Conservation (phyloP, 1,140 invertebrate species). For the Matsumurasca onukii region DNA sequence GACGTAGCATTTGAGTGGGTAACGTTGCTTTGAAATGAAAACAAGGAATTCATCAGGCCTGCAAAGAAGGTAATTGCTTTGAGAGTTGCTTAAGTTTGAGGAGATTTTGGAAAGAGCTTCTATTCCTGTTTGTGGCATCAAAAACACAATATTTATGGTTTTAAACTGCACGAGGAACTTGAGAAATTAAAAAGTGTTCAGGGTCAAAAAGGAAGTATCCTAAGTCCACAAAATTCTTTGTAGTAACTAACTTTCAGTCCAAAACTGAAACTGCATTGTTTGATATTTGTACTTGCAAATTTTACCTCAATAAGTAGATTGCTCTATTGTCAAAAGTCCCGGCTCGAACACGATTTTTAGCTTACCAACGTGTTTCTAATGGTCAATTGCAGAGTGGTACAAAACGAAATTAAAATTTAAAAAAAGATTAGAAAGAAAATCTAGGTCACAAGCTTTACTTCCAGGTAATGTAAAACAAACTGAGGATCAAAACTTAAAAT, state of each 20-base stretch:
- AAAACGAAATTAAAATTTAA: background rate
- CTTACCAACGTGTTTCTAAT: background rate
- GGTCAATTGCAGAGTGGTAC: background rate
- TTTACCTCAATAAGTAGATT: background rate
- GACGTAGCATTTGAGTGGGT: background rate
- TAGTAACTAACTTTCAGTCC: background rate
- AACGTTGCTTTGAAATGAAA: background rate
- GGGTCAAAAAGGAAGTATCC: background rate
- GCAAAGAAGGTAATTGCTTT: background rate
- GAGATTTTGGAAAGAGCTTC: background rate
- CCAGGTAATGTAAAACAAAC: background rate
- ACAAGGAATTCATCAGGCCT: slow-evolving; percentile 4
- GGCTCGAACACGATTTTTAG: slow-evolving; percentile 1
- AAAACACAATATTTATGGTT: slow-evolving; percentile 11
- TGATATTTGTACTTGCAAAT: slow-evolving; percentile 16
- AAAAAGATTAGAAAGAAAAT: background rate
- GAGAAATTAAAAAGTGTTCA: slow-evolving; percentile 2
- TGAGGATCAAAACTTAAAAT: background rate
- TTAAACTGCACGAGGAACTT: slow-evolving; percentile 7
- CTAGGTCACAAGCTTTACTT: background rate
- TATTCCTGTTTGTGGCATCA: background rate
- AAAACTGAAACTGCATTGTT: slow-evolving; percentile 1
- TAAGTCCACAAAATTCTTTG: background rate
- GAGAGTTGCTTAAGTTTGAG: slow-evolving; percentile 1
- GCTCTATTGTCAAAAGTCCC: background rate